phyloP scores from a whole-genome alignment of 1,140 invertebrate genomes.

The Coboldia fuscipes region DNA sequence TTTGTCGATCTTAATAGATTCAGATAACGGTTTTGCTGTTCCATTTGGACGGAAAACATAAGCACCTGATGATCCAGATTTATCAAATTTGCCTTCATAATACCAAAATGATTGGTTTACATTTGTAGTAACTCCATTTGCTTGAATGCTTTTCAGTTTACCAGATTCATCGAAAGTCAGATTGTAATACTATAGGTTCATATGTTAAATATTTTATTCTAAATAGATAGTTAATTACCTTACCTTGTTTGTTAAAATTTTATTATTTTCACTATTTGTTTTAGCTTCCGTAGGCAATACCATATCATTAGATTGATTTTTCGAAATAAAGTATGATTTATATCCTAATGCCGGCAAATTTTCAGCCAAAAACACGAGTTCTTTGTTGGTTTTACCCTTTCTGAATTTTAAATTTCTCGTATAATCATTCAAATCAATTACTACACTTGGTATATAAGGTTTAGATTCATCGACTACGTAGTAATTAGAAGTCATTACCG shows the following conservation, averaged over 20 bases:
- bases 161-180: not conserved
- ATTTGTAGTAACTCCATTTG: constrained; percentile 13
- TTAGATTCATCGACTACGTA: constrained; percentile 33
- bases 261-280: constrained; percentile 4
- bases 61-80: constrained; percentile 51
- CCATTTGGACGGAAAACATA: constrained; percentile 65
- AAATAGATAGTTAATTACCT: not conserved
- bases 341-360: constrained; percentile 42
- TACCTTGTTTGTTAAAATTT: constrained; percentile 11
- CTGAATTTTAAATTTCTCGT: constrained; percentile 39
- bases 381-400: constrained; percentile 29
- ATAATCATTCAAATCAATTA: no score
- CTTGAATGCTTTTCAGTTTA: not conserved
- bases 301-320: constrained; percentile 8
- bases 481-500: constrained; percentile 34
- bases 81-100: constrained; percentile 38
- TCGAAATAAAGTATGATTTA: constrained; percentile 31
- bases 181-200: not conserved
- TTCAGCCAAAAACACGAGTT: constrained; percentile 40
- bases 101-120: constrained; percentile 53
- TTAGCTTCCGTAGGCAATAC: not conserved
- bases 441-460: no score
- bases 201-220: not conserved
- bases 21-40: constrained; percentile 16
- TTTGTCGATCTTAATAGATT: constrained; percentile 25